Evolutionary conservation across 92 coral and sea anemone genomes (phyloP), one percentile per base, ranked within the genome.

Genomic region (Actinernus sp.): DNA sequence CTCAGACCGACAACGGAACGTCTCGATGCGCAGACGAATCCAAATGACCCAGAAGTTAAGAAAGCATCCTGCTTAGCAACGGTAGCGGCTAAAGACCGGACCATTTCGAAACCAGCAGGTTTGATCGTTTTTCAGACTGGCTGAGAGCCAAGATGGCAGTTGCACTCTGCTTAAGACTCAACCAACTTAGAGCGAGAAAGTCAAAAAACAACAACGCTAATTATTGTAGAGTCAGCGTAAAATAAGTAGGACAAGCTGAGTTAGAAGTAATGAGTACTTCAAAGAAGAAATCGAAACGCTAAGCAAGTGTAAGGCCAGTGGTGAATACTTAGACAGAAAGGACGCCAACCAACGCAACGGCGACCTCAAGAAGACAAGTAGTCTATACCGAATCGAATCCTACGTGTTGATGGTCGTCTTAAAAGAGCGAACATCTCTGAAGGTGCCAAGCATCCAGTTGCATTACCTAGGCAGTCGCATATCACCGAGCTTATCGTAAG

Each of bases 81-180:
- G 21, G 39, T 33, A 27, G 26, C 31, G 65, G 52, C 30, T 2
- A 13, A 4, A 27, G 11, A 52, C 68, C 70, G 5, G 28, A 23
- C 34, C 67, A 56, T 26, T 57, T 71, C 43, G 61, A 72, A 56
- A 53, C 58, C 26, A 28, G 74, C 39, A 63, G 88, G 28, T 65
- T 81, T 55, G 54, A 45, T 12, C 54, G 74, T 31, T 80, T 80
- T 63, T 71, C 87, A 4, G 68, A 71, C 51, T 70, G 79, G 79
- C 50, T 40, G 31, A 44, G 14, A n/a, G 71, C 88, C 20, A 81
- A 63, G 68, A 56, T 9, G 26, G 81, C 88, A 4, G 68, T 81
- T 28, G 70, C 87, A 12, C 26, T 70, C 1, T 80, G 87, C 56
- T 11, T 77, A 11, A 68, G 19, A 14, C 46, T 65, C 31, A 78